Evolutionary conservation across 2,797 vertebrate genomes (phyloP).

Genomic region (Eremophila alpestris): DNA sequence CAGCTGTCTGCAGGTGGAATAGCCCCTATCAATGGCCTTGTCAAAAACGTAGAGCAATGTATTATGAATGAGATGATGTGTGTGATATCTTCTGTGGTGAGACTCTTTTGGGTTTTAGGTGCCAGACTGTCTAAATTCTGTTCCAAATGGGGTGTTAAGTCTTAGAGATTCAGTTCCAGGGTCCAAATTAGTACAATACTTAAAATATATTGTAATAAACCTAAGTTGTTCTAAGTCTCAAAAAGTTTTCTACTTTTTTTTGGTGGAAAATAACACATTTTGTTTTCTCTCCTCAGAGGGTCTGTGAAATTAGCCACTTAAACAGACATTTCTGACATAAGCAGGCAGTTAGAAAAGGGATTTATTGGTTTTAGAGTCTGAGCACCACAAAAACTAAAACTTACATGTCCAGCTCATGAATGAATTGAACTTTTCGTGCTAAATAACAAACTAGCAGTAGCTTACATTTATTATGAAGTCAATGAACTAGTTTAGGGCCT

Average conservation of each 20-base stretch:
- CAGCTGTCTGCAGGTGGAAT: neutral
- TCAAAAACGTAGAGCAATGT: neutral
- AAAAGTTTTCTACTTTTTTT: neutral
- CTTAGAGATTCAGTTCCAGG: neutral
- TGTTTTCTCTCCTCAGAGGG: neutral
- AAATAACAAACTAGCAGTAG: neutral
- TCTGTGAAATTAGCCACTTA: neutral
- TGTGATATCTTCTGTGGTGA: neutral
- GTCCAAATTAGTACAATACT: neutral
- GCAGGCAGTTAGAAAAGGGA: neutral
- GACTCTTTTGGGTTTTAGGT: neutral
- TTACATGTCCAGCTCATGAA: neutral
- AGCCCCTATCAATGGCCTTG: neutral
- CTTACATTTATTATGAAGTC: neutral
- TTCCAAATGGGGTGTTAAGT: neutral
- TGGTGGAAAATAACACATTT: neutral
- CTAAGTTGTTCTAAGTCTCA: neutral
- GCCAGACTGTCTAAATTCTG: neutral
- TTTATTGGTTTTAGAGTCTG: neutral
- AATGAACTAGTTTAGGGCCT: neutral
- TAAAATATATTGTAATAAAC: neutral
- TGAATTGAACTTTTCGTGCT: neutral
- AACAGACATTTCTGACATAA: neutral
- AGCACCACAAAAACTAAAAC: neutral
- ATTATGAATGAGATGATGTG: neutral